Evolutionary conservation across 2,797 vertebrate genomes (phyloP).

Genomic region (Halcyon leucocephala): DNA sequence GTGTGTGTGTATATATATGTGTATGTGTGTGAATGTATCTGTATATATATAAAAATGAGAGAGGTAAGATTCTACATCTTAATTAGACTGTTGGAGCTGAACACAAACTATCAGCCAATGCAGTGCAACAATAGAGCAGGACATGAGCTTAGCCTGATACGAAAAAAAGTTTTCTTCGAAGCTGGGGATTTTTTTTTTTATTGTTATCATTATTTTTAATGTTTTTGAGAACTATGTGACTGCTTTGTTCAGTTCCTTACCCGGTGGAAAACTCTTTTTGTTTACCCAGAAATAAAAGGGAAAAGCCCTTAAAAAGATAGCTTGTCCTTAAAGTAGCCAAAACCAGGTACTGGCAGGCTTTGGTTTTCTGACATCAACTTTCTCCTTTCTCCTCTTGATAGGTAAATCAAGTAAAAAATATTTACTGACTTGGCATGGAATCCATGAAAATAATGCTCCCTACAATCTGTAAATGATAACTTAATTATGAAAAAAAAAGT

Average conservation of each 20-base stretch:
- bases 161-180: constrained; percentile 3
- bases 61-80: neutral
- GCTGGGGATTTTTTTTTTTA: neutral
- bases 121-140: neutral
- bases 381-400: neutral
- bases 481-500: neutral
- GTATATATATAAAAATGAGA: neutral
- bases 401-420: neutral
- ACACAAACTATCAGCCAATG: neutral
- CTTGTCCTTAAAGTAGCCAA: neutral
- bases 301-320: neutral
- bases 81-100: neutral
- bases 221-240: neutral
- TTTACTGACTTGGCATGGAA: neutral
- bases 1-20: neutral
- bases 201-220: neutral
- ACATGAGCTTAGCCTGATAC: neutral
- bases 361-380: neutral
- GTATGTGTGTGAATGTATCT: neutral
- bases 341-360: neutral
- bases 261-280: neutral
- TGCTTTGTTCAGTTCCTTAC: neutral
- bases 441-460: neutral
- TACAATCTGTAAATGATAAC: neutral
- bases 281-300: neutral